phyloP scores from a whole-genome alignment of 2,113 vertebrate genomes.

The Hassar affinis region DNA sequence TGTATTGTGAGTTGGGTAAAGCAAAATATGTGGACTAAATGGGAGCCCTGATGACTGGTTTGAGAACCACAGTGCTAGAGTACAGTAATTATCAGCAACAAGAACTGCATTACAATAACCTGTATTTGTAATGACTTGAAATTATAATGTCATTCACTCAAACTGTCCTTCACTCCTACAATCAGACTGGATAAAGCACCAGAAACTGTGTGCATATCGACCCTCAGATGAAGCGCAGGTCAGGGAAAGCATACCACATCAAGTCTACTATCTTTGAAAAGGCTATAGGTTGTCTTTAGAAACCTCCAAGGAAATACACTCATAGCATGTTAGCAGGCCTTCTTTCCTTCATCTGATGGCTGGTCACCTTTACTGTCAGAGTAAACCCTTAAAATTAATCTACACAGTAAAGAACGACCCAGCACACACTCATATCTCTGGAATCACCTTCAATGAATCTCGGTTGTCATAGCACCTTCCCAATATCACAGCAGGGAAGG shows the following conservation, averaged over 20 bases:
- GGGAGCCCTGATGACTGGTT: not conserved
- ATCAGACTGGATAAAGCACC: constrained; percentile 35
- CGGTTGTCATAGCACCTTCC: constrained; percentile 59
- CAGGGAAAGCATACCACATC: constrained; percentile 47
- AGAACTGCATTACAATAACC: not conserved
- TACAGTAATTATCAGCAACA: not conserved
- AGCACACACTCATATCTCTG: constrained; percentile 50
- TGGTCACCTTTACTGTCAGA: constrained; percentile 61
- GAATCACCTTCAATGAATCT: constrained; percentile 56
- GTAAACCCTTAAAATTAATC: constrained; percentile 55
- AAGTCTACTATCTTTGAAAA: constrained; percentile 43
- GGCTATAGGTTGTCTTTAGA: constrained; percentile 50
- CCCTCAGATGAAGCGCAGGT: constrained; percentile 33
- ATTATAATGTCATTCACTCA: too few relatives aligned
- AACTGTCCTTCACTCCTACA: constrained; percentile 26
- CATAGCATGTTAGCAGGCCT: constrained; percentile 52
- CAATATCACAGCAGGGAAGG: constrained; percentile 48
- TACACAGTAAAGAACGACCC: constrained; percentile 54
- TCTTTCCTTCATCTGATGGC: constrained; percentile 50
- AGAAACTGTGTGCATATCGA: constrained; percentile 37
- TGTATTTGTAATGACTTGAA: not conserved
- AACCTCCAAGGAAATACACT: constrained; percentile 49
- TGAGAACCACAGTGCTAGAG: not conserved
- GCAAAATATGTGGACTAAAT: not conserved
- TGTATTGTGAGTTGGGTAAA: not conserved